phyloP scores from a whole-genome alignment of 2,888 invertebrate genomes.

The Drosophila neotestacea region DNA sequence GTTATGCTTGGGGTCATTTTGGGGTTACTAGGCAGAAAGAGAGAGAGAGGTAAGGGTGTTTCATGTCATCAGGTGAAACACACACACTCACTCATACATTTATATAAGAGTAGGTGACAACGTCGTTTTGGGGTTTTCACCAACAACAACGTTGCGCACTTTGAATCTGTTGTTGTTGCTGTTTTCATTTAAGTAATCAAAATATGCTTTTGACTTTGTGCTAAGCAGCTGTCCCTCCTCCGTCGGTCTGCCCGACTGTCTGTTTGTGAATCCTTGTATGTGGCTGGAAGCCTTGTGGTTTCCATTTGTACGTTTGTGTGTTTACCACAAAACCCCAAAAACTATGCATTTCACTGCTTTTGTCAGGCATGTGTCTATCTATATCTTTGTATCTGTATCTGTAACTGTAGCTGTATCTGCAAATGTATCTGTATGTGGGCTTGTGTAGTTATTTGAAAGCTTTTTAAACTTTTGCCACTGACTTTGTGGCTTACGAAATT shows the following conservation, averaged over 20 bases:
- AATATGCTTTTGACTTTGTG: conserved; percentile 80
- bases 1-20: conserved; percentile 73
- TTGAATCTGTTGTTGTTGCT: conserved; percentile 37
- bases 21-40: conserved; percentile 46
- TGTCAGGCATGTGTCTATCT: conserved; percentile 54
- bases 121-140: conserved; percentile 54
- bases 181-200: conserved; percentile 80
- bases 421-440: conserved; percentile 8
- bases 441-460: conserved; percentile 74
- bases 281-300: conserved; percentile 50
- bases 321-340: conserved; percentile 75
- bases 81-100: conserved; percentile 7
- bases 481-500: conserved; percentile 80
- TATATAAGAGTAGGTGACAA: conserved; percentile 66
- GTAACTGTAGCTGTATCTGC: not conserved
- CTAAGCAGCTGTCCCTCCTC: conserved; percentile 66
- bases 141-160: conserved; percentile 37
- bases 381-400: conserved; percentile 6
- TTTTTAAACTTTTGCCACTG: conserved; percentile 76
- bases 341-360: conserved; percentile 76
- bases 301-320: conserved; percentile 45
- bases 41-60: conserved; percentile 4
- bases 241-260: conserved; percentile 27
- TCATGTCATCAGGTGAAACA: conserved; percentile 16
- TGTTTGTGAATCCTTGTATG: conserved; percentile 34